Evolutionary conservation across 2,888 invertebrate genomes (phyloP).

Genomic region (Arctia plantaginis): DNA sequence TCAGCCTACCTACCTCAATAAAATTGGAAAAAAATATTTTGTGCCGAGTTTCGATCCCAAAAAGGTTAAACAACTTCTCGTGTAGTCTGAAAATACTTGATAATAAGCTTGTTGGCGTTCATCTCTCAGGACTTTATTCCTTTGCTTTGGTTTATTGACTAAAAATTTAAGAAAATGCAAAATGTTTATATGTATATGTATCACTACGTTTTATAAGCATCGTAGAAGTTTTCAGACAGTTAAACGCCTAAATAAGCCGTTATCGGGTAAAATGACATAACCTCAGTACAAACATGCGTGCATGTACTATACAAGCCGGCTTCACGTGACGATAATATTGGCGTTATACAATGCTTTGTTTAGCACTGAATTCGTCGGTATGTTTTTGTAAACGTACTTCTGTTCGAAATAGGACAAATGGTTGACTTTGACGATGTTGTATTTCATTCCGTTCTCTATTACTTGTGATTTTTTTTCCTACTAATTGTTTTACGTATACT

Average conservation of each 20-base stretch:
- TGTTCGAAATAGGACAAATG: conserved; percentile 53
- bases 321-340: conserved; percentile 61
- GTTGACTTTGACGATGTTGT: conserved; percentile 13
- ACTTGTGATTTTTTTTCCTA: background rate
- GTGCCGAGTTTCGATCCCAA: too few species aligned
- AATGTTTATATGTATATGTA: too few species aligned
- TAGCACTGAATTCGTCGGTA: conserved; percentile 38
- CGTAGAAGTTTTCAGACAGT: conserved; percentile 15
- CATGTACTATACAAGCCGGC: conserved; percentile 25
- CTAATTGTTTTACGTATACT: background rate
- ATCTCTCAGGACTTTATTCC: too few species aligned
- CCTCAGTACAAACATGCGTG: conserved; percentile 36
- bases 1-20: too few species aligned
- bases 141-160: too few species aligned
- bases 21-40: too few species aligned
- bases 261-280: conserved; percentile 46
- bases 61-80: too few species aligned
- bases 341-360: conserved; percentile 61
- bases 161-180: too few species aligned
- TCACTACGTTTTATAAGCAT: background rate
- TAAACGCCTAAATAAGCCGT: conserved; percentile 32
- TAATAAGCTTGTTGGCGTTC: too few species aligned
- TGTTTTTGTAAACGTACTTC: conserved; percentile 55
- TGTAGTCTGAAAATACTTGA: too few species aligned
- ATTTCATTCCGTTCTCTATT: background rate